These are phyloP conservation scores for Mystacornis crossleyi DNA, from an alignment of 2,113 vertebrate species.

Conservation along the genomic window DNA sequence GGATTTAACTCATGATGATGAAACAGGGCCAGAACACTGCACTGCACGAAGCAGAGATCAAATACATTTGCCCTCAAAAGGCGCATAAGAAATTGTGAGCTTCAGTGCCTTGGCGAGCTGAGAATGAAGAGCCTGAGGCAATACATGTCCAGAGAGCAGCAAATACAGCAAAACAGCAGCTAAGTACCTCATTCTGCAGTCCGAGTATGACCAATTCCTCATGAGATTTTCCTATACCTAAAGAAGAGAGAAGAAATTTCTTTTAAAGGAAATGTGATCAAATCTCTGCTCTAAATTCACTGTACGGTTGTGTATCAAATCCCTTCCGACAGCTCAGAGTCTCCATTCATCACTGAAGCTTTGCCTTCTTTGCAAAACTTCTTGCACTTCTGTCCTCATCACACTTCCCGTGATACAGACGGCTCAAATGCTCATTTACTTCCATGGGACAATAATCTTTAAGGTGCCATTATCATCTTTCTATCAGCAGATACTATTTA, in stretches of 20 bases:
- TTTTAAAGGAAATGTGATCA: not conserved
- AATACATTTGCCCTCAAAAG: conserved; percentile 27
- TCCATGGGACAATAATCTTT: not conserved
- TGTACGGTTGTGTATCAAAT: not conserved
- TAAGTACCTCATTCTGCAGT: not conserved
- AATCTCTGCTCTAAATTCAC: not conserved
- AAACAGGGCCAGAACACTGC: conserved; percentile 6
- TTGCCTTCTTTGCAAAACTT: not conserved
- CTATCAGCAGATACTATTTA: not conserved
- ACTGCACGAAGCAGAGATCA: conserved; percentile 31
- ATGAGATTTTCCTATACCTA: not conserved
- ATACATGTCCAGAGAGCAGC: conserved; percentile 30
- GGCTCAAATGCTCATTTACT: not conserved
- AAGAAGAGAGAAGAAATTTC: not conserved
- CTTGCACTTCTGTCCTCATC: not conserved
- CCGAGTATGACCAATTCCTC: not conserved
- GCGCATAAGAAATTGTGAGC: not conserved
- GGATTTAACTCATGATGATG: conserved; percentile 6
- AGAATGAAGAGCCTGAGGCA: conserved; percentile 49
- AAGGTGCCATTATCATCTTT: not conserved
- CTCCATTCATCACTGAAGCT: not conserved
- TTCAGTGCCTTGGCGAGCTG: not conserved
- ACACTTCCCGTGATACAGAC: not conserved
- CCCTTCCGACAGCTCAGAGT: not conserved
- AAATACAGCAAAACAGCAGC: not conserved